A percentile compares a stretch with the other conserved stretches of the same genome.
Evolutionary conservation across 2,888 invertebrate genomes (phyloP).

Genomic region (Asteroscopus sphinx): DNA sequence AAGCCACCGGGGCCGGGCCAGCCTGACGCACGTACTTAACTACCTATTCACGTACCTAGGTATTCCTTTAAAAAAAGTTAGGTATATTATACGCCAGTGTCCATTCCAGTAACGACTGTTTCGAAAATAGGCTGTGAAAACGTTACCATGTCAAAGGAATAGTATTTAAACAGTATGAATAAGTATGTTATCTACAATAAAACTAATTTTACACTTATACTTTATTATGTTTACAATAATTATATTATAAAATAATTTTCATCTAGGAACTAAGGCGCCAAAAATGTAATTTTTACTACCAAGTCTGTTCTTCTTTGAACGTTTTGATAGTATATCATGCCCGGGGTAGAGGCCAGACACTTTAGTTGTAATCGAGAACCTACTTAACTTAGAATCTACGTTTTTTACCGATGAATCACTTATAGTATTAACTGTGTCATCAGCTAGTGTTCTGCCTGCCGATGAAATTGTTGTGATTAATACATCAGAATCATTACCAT

Average conservation of each 20-base stretch:
- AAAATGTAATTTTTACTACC: conserved; percentile 9
- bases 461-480: conserved; percentile 17
- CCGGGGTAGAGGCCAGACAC: conserved; percentile 29
- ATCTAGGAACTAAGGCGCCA: conserved; percentile 11
- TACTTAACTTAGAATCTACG: conserved; percentile 32
- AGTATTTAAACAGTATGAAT: no score
- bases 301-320: conserved; percentile 19
- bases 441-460: conserved; percentile 1
- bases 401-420: conserved; percentile 15
- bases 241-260: conserved; percentile 6
- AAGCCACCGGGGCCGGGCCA: no score
- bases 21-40: no score
- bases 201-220: not conserved
- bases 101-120: no score
- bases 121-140: no score
- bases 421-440: conserved; percentile 1
- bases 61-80: no score
- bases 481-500: not conserved
- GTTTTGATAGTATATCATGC: conserved; percentile 30
- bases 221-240: no score
- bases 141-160: no score
- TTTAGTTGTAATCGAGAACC: conserved; percentile 43
- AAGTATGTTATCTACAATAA: no score
- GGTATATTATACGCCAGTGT: no score
- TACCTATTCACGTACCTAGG: no score